phyloP scores from a whole-genome alignment of 2,113 vertebrate species.

The Microtus richardsoni region DNA sequence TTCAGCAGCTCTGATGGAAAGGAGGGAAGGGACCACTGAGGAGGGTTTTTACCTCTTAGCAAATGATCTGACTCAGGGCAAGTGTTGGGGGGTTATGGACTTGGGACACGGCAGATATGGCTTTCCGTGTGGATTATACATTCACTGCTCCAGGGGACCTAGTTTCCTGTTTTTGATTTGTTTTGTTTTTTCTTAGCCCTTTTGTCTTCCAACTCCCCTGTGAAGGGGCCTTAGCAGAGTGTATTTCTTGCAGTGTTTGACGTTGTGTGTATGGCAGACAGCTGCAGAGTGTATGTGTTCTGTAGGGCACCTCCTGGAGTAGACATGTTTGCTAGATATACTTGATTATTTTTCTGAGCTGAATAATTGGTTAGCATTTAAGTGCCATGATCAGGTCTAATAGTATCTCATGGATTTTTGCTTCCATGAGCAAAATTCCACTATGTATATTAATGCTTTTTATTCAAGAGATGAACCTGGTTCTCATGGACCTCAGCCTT shows the following conservation, averaged over 20 bases:
- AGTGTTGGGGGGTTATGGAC: rapidly evolving
- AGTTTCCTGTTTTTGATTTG: neutral
- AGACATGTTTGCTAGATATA: neutral
- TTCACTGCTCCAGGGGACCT: neutral
- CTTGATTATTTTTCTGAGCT: constrained; percentile 53
- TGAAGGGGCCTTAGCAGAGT: neutral
- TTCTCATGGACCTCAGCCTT: neutral
- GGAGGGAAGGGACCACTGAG: neutral
- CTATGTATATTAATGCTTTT: constrained; percentile 66
- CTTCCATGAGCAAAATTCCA: constrained; percentile 61
- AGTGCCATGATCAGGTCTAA: constrained; percentile 10
- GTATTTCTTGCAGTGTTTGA: neutral
- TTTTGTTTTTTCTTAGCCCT: neutral
- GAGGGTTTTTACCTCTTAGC: rapidly evolving
- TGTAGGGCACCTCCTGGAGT: neutral
- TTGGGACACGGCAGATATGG: neutral
- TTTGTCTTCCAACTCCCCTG: neutral
- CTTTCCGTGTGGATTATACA: neutral
- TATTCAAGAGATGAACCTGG: constrained; percentile 27
- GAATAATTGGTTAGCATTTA: constrained; percentile 73
- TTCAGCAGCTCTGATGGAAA: neutral
- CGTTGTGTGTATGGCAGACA: neutral
- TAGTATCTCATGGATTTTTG: constrained; percentile 40
- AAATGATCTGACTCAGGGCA: rapidly evolving
- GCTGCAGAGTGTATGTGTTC: neutral